phyloP scores from a whole-genome alignment of 2,888 invertebrate genomes.

The Thymelicus lineola region DNA sequence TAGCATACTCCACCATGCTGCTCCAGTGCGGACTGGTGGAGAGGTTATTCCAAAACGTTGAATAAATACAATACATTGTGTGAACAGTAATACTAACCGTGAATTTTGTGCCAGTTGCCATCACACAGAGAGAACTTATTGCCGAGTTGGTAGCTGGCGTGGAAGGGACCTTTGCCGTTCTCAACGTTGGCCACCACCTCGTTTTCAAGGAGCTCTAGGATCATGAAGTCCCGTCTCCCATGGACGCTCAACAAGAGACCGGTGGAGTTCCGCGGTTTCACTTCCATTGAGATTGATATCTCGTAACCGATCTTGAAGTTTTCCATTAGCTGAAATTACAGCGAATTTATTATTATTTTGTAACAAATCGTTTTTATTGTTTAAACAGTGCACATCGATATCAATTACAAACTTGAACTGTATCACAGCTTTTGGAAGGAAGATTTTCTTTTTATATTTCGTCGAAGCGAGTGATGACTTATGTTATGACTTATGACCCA shows the following conservation, averaged over 20 bases:
- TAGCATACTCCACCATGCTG: no score
- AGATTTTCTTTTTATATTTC: no score
- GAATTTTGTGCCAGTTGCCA: constrained; percentile 97
- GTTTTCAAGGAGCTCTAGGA: constrained; percentile 95
- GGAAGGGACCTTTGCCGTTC: constrained; percentile 92
- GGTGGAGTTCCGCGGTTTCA: constrained; percentile 93
- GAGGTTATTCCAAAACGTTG: no score
- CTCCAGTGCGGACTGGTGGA: no score
- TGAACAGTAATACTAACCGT: constrained; percentile 76
- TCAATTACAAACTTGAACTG: no score
- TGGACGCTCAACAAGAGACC: constrained; percentile 95
- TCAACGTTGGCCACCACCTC: constrained; percentile 93
- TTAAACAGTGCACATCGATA: no score
- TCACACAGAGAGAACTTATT: constrained; percentile 93
- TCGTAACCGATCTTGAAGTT: constrained; percentile 92
- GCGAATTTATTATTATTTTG: background rate
- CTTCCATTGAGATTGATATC: constrained; percentile 92
- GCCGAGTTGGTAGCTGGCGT: constrained; percentile 88
- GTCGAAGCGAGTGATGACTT: no score
- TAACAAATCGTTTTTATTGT: no score
- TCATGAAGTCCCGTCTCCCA: constrained; percentile 92
- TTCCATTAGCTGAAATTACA: constrained; percentile 80
- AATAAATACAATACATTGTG: no score
- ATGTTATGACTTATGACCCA: no score
- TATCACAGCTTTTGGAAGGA: no score